Evolutionary conservation across 2,113 vertebrate genomes (phyloP), one percentile per base, ranked within the genome.

Genomic region (Syngnathus floridae): DNA sequence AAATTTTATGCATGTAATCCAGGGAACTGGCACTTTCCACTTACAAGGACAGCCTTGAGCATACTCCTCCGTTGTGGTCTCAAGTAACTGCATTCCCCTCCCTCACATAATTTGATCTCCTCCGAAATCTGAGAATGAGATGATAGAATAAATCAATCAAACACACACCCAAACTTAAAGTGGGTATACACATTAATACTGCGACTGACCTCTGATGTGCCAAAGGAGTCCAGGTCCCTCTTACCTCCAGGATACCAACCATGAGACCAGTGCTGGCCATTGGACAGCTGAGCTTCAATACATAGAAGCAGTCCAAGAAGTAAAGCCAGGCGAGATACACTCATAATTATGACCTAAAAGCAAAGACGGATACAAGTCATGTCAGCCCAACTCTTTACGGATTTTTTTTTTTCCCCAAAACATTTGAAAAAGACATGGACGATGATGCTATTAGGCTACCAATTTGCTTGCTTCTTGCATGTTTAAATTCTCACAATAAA

Each of bases 241-340:
- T 95, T 96, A 58, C 93, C 93, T 79, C 93, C 92, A 0, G 93
- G 93, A 71, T 93, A 94, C 93, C 93, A 95, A 46, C 94, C 91
- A 13, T 95, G 93, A 70, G 93, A 94, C 93, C 93, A 94, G 84
- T 95, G 95, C 85, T 96, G 94, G 22, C 77, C 86, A 6, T 37
- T 66, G 12, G 83, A 91, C 36, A 89, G 69, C 65, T 88, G 82
- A 13, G 81, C 74, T 13, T 88, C 80, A 10, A 88, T 72, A 70
- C 87, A 88, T 19, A 93, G 77, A 73, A 94, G 64, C 77, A 93
- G 68, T 64, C 90, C 88, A 7, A 91, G 51, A 79, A 93, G 72
- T 63, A 95, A 75, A 62, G 92, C 64, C 59, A 93, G 71, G 37
- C 89, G 81, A 75, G 80, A 86, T 4, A 79, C 79, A 73, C 69